A percentile compares a stretch with the other conserved stretches of the same genome.
Evolutionary conservation across 2,888 invertebrate genomes (phyloP).

Genomic region (Disparrhopalites patrizii): DNA sequence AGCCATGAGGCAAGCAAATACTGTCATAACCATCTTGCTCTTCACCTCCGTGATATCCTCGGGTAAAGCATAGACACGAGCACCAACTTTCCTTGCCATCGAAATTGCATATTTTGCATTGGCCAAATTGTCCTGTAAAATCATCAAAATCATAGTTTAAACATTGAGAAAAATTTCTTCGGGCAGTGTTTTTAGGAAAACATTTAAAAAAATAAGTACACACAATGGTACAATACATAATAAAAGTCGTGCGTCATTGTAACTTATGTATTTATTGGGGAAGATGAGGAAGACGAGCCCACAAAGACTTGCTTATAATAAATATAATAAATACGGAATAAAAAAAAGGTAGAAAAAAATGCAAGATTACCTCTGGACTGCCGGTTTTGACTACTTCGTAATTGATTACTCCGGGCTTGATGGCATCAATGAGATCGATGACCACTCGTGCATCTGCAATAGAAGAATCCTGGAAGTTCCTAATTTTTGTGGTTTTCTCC

Average conservation of each 20-base stretch:
- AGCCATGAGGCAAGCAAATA: conserved; percentile 99
- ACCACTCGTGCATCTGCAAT: conserved; percentile 87
- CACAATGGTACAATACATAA: no score
- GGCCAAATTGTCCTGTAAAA: conserved; percentile 77
- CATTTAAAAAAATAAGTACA: no score
- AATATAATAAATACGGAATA: conserved; percentile 25
- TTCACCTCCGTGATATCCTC: conserved; percentile 98
- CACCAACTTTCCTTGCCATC: conserved; percentile 95
- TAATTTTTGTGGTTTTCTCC: conserved; percentile 51
- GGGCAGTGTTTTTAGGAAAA: background rate
- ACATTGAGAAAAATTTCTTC: conserved; percentile 2
- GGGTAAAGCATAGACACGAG: conserved; percentile 94
- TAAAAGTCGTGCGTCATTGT: no score
- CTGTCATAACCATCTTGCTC: conserved; percentile 99
- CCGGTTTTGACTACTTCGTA: conserved; percentile 83
- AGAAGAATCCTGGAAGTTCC: conserved; percentile 69
- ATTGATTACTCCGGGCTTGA: conserved; percentile 92
- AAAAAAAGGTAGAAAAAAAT: conserved; percentile 34
- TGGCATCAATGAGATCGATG: conserved; percentile 92
- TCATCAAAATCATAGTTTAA: background rate
- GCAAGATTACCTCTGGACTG: conserved; percentile 76
- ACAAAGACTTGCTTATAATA: no score
- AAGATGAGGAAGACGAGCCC: no score
- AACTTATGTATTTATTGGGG: no score
- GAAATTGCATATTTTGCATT: conserved; percentile 99